Conservation (phyloP, 2,888 invertebrate species). For the Celastrina argiolus region DNA sequence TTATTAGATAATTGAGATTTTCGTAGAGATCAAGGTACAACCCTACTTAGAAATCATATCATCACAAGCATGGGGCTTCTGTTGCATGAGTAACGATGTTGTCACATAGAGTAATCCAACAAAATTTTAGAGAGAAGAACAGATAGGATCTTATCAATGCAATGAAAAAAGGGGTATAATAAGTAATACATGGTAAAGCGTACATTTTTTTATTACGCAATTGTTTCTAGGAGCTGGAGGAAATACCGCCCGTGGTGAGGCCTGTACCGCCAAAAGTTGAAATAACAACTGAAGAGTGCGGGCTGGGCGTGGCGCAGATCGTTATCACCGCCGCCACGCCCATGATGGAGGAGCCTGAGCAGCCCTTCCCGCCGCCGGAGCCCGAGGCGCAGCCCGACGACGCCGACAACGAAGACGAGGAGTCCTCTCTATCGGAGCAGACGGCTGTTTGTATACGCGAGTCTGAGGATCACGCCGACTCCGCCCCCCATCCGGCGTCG, state of each 20-base stretch:
- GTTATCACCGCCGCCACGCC: constrained; percentile 96
- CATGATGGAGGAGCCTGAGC: constrained; percentile 91
- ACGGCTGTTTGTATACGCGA: constrained; percentile 65
- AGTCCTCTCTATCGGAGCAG: constrained; percentile 69
- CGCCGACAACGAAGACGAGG: constrained; percentile 60
- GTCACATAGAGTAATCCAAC: neutral
- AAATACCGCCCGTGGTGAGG: constrained; percentile 42
- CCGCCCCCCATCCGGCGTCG: constrained; percentile 77
- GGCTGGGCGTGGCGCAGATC: constrained; percentile 91
- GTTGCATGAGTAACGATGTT: constrained; percentile 28
- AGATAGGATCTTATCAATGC: neutral
- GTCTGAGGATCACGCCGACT: constrained; percentile 76
- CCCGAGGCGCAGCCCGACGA: constrained; percentile 40
- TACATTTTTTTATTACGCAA: neutral
- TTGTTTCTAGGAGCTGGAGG: constrained; percentile 38
- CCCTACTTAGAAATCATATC: constrained; percentile 17
- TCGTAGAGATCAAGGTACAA: constrained; percentile 12
- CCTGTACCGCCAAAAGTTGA: constrained; percentile 57
- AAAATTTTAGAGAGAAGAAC: constrained; percentile 8
- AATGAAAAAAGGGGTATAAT: neutral
- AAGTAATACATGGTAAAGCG: neutral
- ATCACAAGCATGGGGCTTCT: constrained; percentile 31
- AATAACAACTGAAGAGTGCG: constrained; percentile 74
- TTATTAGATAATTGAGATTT: neutral
- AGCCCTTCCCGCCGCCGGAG: constrained; percentile 83